phyloP scores from a whole-genome alignment of 1,140 invertebrate species.

The Polypedilum pembai region DNA sequence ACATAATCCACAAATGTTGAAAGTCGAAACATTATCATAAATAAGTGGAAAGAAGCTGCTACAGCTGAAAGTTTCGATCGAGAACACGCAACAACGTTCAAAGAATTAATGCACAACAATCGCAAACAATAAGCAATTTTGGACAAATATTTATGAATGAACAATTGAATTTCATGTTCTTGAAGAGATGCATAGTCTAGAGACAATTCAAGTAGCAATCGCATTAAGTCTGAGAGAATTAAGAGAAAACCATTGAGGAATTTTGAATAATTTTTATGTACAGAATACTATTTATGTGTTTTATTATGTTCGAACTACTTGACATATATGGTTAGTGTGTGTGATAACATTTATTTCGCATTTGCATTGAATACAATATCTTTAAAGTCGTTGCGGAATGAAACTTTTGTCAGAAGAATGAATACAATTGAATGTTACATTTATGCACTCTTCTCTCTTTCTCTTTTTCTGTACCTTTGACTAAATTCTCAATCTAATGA shows the following conservation, averaged over 20 bases:
- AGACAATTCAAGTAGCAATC: conserved; percentile 7
- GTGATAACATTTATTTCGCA: conserved; percentile 27
- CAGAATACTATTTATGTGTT: conserved; percentile 17
- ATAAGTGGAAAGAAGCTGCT: not conserved
- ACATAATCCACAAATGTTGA: not conserved
- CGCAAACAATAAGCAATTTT: conserved; percentile 25
- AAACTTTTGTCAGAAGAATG: not conserved
- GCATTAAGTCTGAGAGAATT: not conserved
- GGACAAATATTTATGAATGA: conserved; percentile 28
- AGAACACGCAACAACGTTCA: not conserved
- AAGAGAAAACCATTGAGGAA: conserved; percentile 26
- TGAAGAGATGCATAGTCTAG: not conserved
- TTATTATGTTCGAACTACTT: conserved; percentile 27
- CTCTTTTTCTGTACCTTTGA: too few species aligned
- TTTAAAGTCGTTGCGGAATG: not conserved
- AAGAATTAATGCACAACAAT: not conserved
- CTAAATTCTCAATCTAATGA: too few species aligned
- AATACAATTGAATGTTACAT: not conserved
- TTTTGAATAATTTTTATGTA: conserved; percentile 29
- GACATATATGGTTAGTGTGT: conserved; percentile 22
- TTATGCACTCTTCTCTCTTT: too few species aligned
- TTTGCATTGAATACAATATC: conserved; percentile 22
- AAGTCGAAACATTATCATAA: not conserved
- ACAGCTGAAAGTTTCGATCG: not conserved
- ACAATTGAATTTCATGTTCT: conserved; percentile 11